Evolutionary conservation across 1,140 invertebrate genomes (phyloP), one percentile per base, ranked within the genome.

Genomic region (Macrocentrus cingulum): DNA sequence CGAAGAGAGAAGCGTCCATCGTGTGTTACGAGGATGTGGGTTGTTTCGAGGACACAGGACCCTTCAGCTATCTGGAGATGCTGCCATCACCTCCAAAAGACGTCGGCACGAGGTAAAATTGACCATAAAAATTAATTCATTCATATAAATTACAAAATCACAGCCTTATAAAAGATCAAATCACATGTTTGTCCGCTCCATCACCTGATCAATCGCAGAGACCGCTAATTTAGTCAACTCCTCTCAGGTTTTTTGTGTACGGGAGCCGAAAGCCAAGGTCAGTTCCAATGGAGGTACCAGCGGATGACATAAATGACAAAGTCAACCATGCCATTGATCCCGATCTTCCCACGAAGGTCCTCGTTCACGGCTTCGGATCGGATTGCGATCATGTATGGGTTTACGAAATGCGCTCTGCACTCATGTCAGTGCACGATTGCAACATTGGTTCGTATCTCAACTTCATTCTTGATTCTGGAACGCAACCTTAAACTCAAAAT

Each of bases 331-430:
- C 78, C 65, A 64, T 80, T 63, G 78, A 80, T 60, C 69, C 75
- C 2, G 68, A 76, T 18, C 74, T 85, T n/a, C 88, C 91, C 0
- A 91, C 91, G 11, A 92, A 95, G 74, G 86, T 98, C 18, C 91
- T 98, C 57, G 91, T 97, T 0, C 95, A 98, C 67, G 95, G 95
- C 2, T 98, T 97, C 69, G 91, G 94, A 1, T 93, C 92, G 41
- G 91, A 89, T 65, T 95, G 94, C 67, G 86, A 88, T 15, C 88
- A 91, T 61, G 86, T 92, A 7, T 97, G 95, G 95, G 91, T 97
- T 0, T 90, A 92, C 68, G 92, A 95, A 70, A 95, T 97, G 91
- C 84, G 91, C 34, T 88, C 90, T 15, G 92, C 92, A 8, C 81
- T 97, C 1, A 90, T 95, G 86, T 87, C 89, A 15, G 89, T 92